A percentile compares a stretch with the other conserved stretches of the same genome.
Evolutionary conservation across 2,888 invertebrate genomes (phyloP).

Genomic region (Drosophila rubida): DNA sequence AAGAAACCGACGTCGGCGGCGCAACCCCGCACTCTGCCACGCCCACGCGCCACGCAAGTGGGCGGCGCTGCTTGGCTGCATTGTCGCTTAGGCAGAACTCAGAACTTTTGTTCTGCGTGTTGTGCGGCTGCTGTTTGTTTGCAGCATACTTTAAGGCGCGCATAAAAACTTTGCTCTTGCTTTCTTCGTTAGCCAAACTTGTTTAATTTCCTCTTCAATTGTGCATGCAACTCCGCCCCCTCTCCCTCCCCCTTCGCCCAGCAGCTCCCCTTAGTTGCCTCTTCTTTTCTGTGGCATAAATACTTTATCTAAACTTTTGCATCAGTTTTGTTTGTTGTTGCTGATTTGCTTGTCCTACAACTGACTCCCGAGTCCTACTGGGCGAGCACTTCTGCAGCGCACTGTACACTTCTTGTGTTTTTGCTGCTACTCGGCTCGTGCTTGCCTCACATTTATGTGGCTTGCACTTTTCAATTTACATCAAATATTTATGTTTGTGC

Average conservation of each 20-base stretch:
- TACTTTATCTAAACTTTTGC: constrained; percentile 63
- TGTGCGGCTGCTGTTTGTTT: constrained; percentile 45
- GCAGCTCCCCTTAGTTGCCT: background rate
- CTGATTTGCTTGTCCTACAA: constrained; percentile 53
- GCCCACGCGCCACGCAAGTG: constrained; percentile 21
- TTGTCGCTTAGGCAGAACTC: constrained; percentile 52
- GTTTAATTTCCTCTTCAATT: constrained; percentile 79
- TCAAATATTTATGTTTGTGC: constrained; percentile 52
- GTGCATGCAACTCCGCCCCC: constrained; percentile 44
- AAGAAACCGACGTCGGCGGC: background rate
- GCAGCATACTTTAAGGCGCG: constrained; percentile 76
- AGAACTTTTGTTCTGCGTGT: constrained; percentile 44
- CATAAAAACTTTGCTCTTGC: constrained; percentile 68
- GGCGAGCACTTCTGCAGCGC: constrained; percentile 1
- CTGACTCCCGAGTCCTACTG: constrained; percentile 15
- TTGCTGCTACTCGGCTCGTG: constrained; percentile 6
- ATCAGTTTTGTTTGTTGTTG: constrained; percentile 44
- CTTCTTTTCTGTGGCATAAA: constrained; percentile 44
- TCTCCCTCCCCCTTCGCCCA: too few relatives aligned
- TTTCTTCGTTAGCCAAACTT: constrained; percentile 74
- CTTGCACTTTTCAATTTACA: constrained; percentile 61
- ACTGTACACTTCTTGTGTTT: constrained; percentile 4
- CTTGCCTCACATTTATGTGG: constrained; percentile 38
- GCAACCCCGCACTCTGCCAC: constrained; percentile 23
- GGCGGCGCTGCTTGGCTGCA: constrained; percentile 29